Evolutionary conservation across 2,113 vertebrate genomes (phyloP).

Genomic region (Varanus komodoensis): DNA sequence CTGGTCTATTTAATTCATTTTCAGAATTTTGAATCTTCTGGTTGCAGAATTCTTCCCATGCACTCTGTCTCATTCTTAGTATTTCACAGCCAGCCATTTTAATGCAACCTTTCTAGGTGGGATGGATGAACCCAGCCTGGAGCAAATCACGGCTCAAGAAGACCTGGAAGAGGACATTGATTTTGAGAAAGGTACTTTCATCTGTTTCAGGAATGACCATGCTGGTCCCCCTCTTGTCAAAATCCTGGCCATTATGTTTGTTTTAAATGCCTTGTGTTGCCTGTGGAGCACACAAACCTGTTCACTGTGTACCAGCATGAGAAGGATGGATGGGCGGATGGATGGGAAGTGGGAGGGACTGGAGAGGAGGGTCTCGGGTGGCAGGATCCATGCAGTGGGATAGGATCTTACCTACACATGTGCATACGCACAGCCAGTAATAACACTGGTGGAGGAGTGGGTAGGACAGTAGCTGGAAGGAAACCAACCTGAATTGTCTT

Average conservation of each 20-base stretch:
- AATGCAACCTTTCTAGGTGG: conserved; percentile 75
- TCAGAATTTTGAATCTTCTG: neutral
- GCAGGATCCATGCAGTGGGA: neutral
- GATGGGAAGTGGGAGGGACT: neutral
- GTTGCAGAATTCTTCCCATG: neutral
- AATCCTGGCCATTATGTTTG: neutral
- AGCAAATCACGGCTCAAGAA: conserved; percentile 81
- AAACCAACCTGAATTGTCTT: neutral
- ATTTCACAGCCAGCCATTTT: neutral
- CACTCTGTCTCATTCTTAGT: neutral
- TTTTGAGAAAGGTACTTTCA: conserved; percentile 84
- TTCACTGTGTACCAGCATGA: neutral
- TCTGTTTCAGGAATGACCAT: neutral
- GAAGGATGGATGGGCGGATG: neutral
- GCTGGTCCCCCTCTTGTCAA: no score
- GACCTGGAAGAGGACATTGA: conserved; percentile 86
- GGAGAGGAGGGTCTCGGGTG: no score
- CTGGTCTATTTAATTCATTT: neutral
- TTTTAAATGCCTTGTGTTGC: no score
- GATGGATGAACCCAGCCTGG: conserved; percentile 90
- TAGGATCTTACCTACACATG: neutral
- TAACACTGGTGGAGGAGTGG: neutral
- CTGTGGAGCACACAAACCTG: neutral
- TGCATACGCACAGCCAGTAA: neutral
- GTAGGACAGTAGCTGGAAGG: neutral